phyloP scores from a whole-genome alignment of 2,888 invertebrate species.

The Plemyria rubiginata region DNA sequence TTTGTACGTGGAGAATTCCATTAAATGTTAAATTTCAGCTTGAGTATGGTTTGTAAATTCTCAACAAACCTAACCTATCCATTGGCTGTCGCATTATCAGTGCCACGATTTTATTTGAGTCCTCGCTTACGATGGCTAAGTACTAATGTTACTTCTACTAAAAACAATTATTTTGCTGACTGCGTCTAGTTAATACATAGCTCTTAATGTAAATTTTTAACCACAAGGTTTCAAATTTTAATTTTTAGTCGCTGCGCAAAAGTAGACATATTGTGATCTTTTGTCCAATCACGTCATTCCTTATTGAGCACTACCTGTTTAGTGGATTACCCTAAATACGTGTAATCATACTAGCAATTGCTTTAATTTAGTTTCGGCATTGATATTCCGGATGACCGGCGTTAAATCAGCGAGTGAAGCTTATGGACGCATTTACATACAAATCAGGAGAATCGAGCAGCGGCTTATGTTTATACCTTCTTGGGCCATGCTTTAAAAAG shows the following conservation, averaged over 20 bases:
- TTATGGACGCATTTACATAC: constrained; percentile 18
- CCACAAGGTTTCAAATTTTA: too few relatives aligned
- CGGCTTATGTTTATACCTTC: neutral
- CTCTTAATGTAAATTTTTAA: too few relatives aligned
- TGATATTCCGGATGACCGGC: constrained; percentile 47
- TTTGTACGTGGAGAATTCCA: neutral
- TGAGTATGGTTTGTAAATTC: constrained; percentile 3
- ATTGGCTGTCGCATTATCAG: neutral
- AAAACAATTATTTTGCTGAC: too few relatives aligned
- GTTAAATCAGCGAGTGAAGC: constrained; percentile 32
- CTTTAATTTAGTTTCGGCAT: constrained; percentile 41
- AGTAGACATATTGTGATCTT: neutral
- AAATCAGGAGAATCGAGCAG: neutral
- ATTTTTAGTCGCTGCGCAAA: too few relatives aligned
- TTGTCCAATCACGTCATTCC: constrained; percentile 2
- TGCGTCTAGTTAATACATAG: too few relatives aligned
- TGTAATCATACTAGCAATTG: constrained; percentile 24
- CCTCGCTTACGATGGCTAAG: too few relatives aligned
- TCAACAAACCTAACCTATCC: neutral
- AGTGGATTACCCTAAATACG: constrained; percentile 24
- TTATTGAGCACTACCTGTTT: constrained; percentile 16
- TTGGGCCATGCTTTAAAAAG: neutral
- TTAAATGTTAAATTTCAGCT: too few relatives aligned
- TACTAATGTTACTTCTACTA: too few relatives aligned
- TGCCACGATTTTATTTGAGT: too few relatives aligned